Conservation (phyloP, 2,888 invertebrate genomes). For the Mycalesis mineus region DNA sequence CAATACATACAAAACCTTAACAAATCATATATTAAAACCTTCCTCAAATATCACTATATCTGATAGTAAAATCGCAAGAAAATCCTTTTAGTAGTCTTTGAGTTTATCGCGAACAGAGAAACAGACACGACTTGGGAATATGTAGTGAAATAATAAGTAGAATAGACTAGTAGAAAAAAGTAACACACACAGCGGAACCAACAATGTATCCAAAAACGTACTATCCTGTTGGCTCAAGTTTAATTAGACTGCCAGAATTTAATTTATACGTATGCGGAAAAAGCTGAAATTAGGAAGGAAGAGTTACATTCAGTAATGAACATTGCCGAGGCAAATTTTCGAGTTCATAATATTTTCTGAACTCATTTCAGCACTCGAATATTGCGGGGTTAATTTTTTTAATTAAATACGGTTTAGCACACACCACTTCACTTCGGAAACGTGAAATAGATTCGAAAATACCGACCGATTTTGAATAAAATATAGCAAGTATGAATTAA, state of each 20-base stretch:
- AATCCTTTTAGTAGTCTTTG: too few species aligned
- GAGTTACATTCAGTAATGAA: slow-evolving; percentile 2
- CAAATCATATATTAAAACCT: too few species aligned
- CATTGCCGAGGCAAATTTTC: neutral
- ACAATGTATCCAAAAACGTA: too few species aligned
- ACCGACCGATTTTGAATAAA: neutral
- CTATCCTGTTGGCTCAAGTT: neutral
- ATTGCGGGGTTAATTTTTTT: slow-evolving; percentile 8
- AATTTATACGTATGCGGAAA: slow-evolving; percentile 1
- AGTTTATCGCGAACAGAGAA: too few species aligned
- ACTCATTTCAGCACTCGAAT: neutral
- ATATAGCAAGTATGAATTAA: neutral
- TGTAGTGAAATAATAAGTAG: too few species aligned
- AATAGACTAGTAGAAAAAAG: too few species aligned
- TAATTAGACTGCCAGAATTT: neutral
- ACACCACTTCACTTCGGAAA: neutral
- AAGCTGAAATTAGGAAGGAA: slow-evolving; percentile 1
- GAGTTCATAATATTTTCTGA: slow-evolving; percentile 5
- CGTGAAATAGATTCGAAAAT: neutral
- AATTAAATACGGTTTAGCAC: slow-evolving; percentile 19
- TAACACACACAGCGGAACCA: too few species aligned
- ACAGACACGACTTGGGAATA: too few species aligned
- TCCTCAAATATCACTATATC: too few species aligned
- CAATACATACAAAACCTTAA: too few species aligned
- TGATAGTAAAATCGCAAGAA: too few species aligned